These are phyloP conservation scores for Trilocha varians DNA, from an alignment of 2,888 invertebrate species.

Conservation along the genomic window DNA sequence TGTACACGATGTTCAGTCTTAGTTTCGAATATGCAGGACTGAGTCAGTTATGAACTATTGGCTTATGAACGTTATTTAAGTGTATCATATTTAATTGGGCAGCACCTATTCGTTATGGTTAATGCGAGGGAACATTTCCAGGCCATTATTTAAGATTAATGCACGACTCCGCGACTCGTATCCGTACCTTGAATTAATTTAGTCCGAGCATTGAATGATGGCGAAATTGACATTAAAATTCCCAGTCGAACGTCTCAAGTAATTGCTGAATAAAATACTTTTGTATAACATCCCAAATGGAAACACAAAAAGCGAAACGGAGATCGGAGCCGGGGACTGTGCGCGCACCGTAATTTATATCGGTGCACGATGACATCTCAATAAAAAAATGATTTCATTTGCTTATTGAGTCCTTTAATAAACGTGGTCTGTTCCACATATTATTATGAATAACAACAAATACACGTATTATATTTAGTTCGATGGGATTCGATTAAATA, in stretches of 20 bases:
- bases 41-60: slow-evolving; percentile 40
- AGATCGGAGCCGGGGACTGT: slow-evolving; percentile 35
- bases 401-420: slow-evolving; percentile 71
- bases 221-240: slow-evolving; percentile 70
- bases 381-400: slow-evolving; percentile 74
- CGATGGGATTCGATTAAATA: slow-evolving; percentile 25
- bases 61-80: slow-evolving; percentile 49
- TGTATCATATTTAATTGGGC: slow-evolving; percentile 57
- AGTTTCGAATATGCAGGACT: slow-evolving; percentile 8
- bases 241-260: slow-evolving; percentile 65
- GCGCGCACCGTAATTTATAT: slow-evolving; percentile 64
- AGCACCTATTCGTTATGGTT: slow-evolving; percentile 45
- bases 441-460: slow-evolving; percentile 60
- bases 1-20: too few species aligned
- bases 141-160: slow-evolving; percentile 64
- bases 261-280: slow-evolving; percentile 72
- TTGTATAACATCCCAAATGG: slow-evolving; percentile 66
- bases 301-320: slow-evolving; percentile 56
- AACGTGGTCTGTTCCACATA: slow-evolving; percentile 55
- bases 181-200: slow-evolving; percentile 61
- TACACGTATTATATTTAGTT: slow-evolving; percentile 49
- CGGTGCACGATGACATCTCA: slow-evolving; percentile 67
- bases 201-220: slow-evolving; percentile 65
- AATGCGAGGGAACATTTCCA: slow-evolving; percentile 50
- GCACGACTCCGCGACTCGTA: slow-evolving; percentile 33